Evolutionary conservation across 1,140 invertebrate species (phyloP), one percentile per base, ranked within the genome.

Genomic region (Pinna nobilis): DNA sequence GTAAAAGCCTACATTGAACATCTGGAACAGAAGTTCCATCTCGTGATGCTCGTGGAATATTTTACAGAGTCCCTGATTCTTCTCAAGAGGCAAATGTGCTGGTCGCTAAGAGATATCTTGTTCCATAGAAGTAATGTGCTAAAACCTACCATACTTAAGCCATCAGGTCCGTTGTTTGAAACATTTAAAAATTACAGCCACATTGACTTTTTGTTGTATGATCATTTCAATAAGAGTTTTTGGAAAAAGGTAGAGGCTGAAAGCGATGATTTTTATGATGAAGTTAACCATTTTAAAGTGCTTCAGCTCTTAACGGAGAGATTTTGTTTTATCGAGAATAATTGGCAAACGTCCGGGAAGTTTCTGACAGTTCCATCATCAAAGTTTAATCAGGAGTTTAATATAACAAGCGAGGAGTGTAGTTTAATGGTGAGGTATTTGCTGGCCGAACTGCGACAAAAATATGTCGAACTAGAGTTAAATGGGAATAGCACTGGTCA

Each of bases 31-130:
- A 57, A 80, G 13, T 92, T 92, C 78, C 82, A 87, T 63, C 81
- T 92, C 5, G 87, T 92, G 13, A 89, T 92, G 90, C 88, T 92
- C 13, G 84, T 89, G 1, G 91, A 92, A 73, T 86, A 90, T 70
- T 90, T 92, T 78, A 88, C 91, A 50, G 91, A 91, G 73, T 92
- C 91, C 4, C 75, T 92, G 35, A 84, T 92, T 69, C 81, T 92
- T 3, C 80, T 92, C 32, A 87, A 84, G n/a, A 81, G 91, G 53
- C 60, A 89, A 3, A 89, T 92, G 80, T 91, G 90, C 72, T 92
- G 92, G 91, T 70, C 41, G 9, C 75, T 83, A 3, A 83, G 82
- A 51, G 85, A 87, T 39, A 86, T 87, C 39, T 20, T 85, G 0
- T 82, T 80, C 60, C 66, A 76, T 53, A 66, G 33, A 13, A 66